Evolutionary conservation across 2,113 vertebrate genomes (phyloP).

Genomic region (Macaca nemestrina): DNA sequence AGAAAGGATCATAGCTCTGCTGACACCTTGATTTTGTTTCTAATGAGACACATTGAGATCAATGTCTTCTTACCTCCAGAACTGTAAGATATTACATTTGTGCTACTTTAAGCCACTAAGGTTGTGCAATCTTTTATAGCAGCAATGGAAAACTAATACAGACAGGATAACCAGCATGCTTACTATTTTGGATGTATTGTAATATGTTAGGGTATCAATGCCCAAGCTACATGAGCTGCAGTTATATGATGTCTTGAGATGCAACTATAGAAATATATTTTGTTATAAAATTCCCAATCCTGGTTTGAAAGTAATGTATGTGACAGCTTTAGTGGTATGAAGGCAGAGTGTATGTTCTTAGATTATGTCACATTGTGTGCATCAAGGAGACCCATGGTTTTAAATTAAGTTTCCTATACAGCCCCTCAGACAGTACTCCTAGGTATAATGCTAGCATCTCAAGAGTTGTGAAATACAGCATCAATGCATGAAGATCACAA

Average conservation of each 20-base stretch:
- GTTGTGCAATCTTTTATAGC: not conserved
- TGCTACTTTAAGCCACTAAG: not conserved
- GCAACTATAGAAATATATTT: conserved; percentile 11
- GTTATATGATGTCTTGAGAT: not conserved
- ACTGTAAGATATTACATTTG: not conserved
- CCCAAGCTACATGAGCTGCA: not conserved
- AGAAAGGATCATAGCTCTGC: not conserved
- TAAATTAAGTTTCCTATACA: conserved; percentile 50
- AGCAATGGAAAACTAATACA: not conserved
- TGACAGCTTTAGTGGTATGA: conserved; percentile 33
- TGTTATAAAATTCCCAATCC: conserved; percentile 48
- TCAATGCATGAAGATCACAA: not conserved
- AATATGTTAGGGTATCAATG: not conserved
- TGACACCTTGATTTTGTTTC: not conserved
- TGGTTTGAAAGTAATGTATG: conserved; percentile 42
- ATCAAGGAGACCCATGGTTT: conserved; percentile 53
- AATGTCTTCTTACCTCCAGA: not conserved
- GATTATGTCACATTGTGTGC: conserved; percentile 35
- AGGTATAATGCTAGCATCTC: not conserved
- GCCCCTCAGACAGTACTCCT: not conserved
- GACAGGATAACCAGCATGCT: not conserved
- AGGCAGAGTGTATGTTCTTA: conserved; percentile 18
- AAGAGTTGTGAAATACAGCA: not conserved
- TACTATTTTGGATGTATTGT: not conserved
- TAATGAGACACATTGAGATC: not conserved